Evolutionary conservation across 2,797 vertebrate species (phyloP).

Genomic region (Kryptolebias ocellatus): DNA sequence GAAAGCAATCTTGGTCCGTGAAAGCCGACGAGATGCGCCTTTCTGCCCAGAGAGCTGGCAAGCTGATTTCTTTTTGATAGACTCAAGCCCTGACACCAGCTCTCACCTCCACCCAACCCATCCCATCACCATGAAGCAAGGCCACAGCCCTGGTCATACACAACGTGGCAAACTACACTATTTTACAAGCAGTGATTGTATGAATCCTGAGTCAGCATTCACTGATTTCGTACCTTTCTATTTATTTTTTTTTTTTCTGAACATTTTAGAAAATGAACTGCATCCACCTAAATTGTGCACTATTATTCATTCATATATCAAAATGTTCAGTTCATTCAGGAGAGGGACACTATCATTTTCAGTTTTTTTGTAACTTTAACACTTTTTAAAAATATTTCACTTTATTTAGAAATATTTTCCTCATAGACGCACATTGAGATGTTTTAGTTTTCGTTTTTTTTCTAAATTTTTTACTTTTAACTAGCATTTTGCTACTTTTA

Average conservation of each 20-base stretch:
- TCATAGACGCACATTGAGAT: too few species aligned
- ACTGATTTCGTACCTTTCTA: slow-evolving; percentile 1
- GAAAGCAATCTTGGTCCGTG: slow-evolving; percentile 83
- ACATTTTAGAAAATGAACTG: too few species aligned
- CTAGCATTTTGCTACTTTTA: too few species aligned
- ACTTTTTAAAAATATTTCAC: too few species aligned
- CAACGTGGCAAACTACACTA: slow-evolving; percentile 33
- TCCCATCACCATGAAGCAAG: slow-evolving; percentile 42
- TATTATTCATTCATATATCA: too few species aligned
- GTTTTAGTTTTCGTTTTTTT: too few species aligned
- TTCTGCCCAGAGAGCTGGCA: slow-evolving; percentile 77
- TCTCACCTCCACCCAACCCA: slow-evolving; percentile 35
- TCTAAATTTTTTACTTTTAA: too few species aligned
- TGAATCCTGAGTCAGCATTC: background rate
- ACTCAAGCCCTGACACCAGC: slow-evolving; percentile 74
- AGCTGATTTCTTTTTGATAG: slow-evolving; percentile 84
- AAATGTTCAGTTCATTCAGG: too few species aligned
- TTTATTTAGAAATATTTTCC: too few species aligned
- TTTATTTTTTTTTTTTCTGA: slow-evolving; percentile 15
- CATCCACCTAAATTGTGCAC: too few species aligned
- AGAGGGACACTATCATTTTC: too few species aligned
- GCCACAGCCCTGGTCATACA: slow-evolving; percentile 42
- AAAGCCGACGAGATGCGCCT: slow-evolving; percentile 82
- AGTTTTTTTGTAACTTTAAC: too few species aligned
- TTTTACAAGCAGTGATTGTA: slow-evolving; percentile 31